Evolutionary conservation across 1,140 invertebrate species (phyloP).

Genomic region (Neotoxoptera formosana): DNA sequence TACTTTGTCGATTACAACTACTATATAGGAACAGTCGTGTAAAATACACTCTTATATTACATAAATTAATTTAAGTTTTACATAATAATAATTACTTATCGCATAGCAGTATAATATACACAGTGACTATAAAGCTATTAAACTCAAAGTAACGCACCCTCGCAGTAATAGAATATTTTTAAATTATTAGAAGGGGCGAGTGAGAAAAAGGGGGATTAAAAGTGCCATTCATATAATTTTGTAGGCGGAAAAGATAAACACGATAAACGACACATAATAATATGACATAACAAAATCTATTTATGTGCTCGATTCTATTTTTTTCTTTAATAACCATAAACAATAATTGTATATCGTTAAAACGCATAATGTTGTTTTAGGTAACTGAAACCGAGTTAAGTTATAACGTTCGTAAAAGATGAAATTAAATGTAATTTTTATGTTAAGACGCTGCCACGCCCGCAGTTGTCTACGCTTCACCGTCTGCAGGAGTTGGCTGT

Average conservation of each 20-base stretch:
- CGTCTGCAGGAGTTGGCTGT: not conserved
- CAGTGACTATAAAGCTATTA: not conserved
- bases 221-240: constrained; percentile 30
- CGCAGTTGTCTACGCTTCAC: not conserved
- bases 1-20: not conserved
- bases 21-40: not conserved
- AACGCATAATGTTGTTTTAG: not conserved
- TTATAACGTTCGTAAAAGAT: not conserved
- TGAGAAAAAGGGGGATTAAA: not conserved
- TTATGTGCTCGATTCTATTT: not conserved
- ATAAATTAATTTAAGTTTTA: constrained; percentile 17
- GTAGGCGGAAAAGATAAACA: constrained; percentile 28
- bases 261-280: constrained; percentile 10
- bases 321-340: not conserved
- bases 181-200: not conserved
- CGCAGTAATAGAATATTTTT: not conserved
- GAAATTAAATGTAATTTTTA: not conserved
- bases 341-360: not conserved
- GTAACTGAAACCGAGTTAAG: not conserved
- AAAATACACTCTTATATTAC: not conserved
- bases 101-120: not conserved
- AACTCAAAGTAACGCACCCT: not conserved
- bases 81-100: constrained; percentile 10
- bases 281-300: not conserved
- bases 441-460: not conserved